Percentiles rank a stretch among this genome's conserved stretches.
Conservation (phyloP, 2,113 vertebrate species). For the Plestiodon gilberti region DNA sequence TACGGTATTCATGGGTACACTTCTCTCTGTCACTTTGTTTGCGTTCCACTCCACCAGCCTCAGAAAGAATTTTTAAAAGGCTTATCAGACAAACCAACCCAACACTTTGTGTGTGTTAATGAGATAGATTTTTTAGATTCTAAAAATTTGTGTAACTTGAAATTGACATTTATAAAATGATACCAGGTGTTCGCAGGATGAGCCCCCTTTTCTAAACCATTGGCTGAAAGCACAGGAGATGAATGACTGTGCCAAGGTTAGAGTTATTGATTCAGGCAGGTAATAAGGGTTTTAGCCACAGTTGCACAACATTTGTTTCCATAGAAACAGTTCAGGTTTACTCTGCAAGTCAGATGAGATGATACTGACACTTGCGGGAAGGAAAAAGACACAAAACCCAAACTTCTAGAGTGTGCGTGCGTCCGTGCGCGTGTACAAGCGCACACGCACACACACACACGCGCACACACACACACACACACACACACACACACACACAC, state of each 20-base stretch:
- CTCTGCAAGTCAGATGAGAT: slow-evolving; percentile 33
- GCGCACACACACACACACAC: too few species aligned
- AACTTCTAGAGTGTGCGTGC: too few species aligned
- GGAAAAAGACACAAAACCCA: neutral
- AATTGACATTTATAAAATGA: slow-evolving; percentile 41
- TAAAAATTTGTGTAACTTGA: slow-evolving; percentile 5
- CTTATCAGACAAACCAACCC: neutral
- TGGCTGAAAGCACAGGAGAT: slow-evolving; percentile 36
- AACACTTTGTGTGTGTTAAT: neutral
- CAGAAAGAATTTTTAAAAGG: neutral
- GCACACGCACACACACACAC: too few species aligned
- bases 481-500: too few species aligned
- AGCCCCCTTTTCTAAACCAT: slow-evolving; percentile 28
- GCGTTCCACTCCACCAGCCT: neutral
- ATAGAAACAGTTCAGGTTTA: slow-evolving; percentile 48
- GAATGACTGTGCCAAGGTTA: slow-evolving; percentile 43
- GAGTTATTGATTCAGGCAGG: slow-evolving; percentile 39
- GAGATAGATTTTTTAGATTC: neutral
- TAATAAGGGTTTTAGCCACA: slow-evolving; percentile 40
- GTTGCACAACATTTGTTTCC: slow-evolving; percentile 43
- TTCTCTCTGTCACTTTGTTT: neutral
- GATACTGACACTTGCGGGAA: slow-evolving; percentile 19
- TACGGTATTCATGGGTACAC: neutral
- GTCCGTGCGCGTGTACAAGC: too few species aligned
- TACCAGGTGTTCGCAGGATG: slow-evolving; percentile 37